Evolutionary conservation across 2,888 invertebrate species (phyloP), one percentile per base, ranked within the genome.

Genomic region (Drosophila mimica): DNA sequence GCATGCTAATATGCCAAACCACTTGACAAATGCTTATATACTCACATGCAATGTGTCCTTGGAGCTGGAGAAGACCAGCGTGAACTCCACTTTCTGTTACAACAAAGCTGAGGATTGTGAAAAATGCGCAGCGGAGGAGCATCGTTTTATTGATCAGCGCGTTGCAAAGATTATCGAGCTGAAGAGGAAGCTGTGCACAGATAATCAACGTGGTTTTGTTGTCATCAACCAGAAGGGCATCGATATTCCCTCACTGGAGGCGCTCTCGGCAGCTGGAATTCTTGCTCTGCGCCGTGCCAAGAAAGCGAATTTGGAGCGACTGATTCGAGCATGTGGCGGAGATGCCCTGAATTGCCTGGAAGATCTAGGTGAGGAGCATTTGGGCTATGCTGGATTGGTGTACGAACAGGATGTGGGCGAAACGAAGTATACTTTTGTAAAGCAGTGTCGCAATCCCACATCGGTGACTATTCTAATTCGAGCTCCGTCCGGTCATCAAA

Each of bases 371-470:
- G 97, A 97, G 81, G 97, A 97, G 25, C 95, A 95, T 81, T 95
- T 99, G n/a, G 99, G 99, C 66, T 97, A 95, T 92, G 99, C 99
- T 91, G 95, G 98, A 91, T 91, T 97, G 89, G 99, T 99, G n/a
- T 99, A 99, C 91, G 99, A 99, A 93, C 98, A 99, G 92, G 96
- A 99, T 60, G 94, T 99, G 93, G 99, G 99, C n/a, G 99, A 99
- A 94, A 98, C 97, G 66, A 99, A 99, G 92, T 99, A 95, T 92
- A 99, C 99, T 0, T 99, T 99, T 93, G 96, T 99, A 0, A 99
- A 99, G 92, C 95, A 99, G 30, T 98, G 99, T 94, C 97, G 97
- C 92, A 96, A 98, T 88, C 99, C 99, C 0, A 96, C 95, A 82
- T 99, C 99, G 9, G 99, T 99, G 0, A 99, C 99, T 0, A 96